Percentiles rank a stretch among this genome's conserved stretches.
Evolutionary conservation across 2,888 invertebrate genomes (phyloP).

Genomic region (Agonopterix alstromeriana): DNA sequence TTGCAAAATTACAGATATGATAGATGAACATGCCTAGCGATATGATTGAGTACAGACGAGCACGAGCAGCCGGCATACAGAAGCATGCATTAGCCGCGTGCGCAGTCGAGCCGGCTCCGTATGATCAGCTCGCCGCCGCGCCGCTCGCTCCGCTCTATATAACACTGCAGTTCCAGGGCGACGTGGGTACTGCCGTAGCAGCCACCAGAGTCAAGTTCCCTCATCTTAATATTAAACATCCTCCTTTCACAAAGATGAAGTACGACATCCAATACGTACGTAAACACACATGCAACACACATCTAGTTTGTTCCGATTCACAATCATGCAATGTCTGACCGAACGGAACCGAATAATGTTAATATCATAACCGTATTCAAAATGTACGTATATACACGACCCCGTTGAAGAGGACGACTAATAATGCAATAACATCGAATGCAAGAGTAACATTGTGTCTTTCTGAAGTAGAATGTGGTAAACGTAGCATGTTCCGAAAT

Average conservation of each 20-base stretch:
- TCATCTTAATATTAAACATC: conserved; percentile 69
- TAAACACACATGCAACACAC: conserved; percentile 76
- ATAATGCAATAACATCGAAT: conserved; percentile 55
- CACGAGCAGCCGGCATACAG: conserved; percentile 36
- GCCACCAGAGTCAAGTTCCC: conserved; percentile 75
- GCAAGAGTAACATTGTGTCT: conserved; percentile 53
- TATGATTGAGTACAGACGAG: conserved; percentile 38
- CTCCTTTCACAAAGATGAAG: conserved; percentile 63
- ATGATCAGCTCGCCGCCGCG: neutral
- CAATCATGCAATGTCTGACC: conserved; percentile 66
- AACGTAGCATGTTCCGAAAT: conserved; percentile 43
- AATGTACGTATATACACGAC: conserved; percentile 49
- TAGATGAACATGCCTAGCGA: conserved; percentile 47
- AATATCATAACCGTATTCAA: conserved; percentile 29
- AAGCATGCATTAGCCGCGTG: conserved; percentile 30
- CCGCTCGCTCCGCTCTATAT: conserved; percentile 51
- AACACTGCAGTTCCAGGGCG: conserved; percentile 60
- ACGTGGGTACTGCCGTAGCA: conserved; percentile 50
- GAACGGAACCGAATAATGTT: conserved; percentile 17
- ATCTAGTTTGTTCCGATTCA: conserved; percentile 54
- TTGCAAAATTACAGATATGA: conserved; percentile 31
- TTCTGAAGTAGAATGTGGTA: conserved; percentile 50
- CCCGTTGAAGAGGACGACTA: conserved; percentile 43
- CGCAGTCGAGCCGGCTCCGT: conserved; percentile 3
- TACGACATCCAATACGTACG: conserved; percentile 67